Percentiles rank a stretch among this genome's conserved stretches.
Evolutionary conservation across 2,888 invertebrate species (phyloP).

Genomic region (Pycnomerus fuliginosus): DNA sequence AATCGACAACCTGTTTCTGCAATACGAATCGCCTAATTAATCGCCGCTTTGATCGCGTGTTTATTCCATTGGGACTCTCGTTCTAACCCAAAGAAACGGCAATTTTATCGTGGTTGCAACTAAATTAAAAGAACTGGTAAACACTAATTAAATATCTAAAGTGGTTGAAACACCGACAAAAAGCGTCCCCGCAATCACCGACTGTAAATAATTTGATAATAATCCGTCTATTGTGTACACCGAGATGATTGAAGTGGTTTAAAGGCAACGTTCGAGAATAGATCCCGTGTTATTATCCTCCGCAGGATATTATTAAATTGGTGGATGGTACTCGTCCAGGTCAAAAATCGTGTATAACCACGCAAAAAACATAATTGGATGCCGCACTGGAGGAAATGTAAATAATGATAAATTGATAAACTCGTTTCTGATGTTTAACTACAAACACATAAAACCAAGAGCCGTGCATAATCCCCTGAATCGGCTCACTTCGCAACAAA

Average conservation of each 20-base stretch:
- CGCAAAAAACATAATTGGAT: background rate
- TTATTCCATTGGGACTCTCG: conserved; percentile 3
- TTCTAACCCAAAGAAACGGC: too few relatives aligned
- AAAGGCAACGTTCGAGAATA: too few relatives aligned
- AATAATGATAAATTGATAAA: background rate
- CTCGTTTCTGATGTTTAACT: background rate
- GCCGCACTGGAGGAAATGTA: background rate
- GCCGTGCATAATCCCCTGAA: background rate
- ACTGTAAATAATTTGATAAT: conserved; percentile 22
- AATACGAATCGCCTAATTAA: conserved; percentile 23
- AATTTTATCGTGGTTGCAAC: too few relatives aligned
- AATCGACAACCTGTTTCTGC: conserved; percentile 23
- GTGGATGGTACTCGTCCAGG: too few relatives aligned
- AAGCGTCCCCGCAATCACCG: background rate
- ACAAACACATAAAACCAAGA: background rate
- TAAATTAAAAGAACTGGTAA: too few relatives aligned
- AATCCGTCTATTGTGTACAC: conserved; percentile 7
- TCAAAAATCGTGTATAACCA: too few relatives aligned
- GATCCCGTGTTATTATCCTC: too few relatives aligned
- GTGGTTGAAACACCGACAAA: too few relatives aligned
- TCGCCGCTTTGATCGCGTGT: conserved; percentile 18
- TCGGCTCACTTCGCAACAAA: background rate
- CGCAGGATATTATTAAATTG: too few relatives aligned
- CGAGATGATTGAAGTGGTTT: background rate
- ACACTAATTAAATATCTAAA: too few relatives aligned